A percentile compares a stretch with the other conserved stretches of the same genome.
Evolutionary conservation across 2,888 invertebrate genomes (phyloP).

Genomic region (Diarsia brunnea): DNA sequence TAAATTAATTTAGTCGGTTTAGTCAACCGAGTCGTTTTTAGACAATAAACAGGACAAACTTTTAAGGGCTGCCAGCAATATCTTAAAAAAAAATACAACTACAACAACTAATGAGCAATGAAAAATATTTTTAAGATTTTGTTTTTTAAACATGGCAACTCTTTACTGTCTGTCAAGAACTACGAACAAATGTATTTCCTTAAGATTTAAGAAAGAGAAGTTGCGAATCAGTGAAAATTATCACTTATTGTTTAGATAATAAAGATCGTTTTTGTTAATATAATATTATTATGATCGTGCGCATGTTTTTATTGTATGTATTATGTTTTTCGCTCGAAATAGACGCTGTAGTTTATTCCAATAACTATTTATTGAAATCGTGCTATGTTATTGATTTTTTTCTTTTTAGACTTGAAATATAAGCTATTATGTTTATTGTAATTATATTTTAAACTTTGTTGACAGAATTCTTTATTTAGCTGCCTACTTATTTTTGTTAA

Average conservation of each 20-base stretch:
- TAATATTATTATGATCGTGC: slow-evolving; percentile 66
- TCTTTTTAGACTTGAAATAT: slow-evolving; percentile 5
- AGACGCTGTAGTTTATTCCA: slow-evolving; percentile 37
- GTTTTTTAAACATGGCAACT: slow-evolving; percentile 32
- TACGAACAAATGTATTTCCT: slow-evolving; percentile 66
- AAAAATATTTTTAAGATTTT: slow-evolving; percentile 6
- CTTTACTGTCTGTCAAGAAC: slow-evolving; percentile 41
- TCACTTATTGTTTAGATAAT: slow-evolving; percentile 60
- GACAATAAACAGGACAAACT: slow-evolving; percentile 48
- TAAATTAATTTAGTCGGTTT: slow-evolving; percentile 14
- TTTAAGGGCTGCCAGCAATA: slow-evolving; percentile 41
- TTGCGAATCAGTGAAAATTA: slow-evolving; percentile 72
- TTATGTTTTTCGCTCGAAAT: slow-evolving; percentile 75
- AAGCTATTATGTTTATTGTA: slow-evolving; percentile 16
- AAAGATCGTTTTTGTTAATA: slow-evolving; percentile 73
- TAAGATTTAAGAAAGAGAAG: slow-evolving; percentile 61
- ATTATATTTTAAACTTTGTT: slow-evolving; percentile 16
- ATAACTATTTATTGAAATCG: slow-evolving; percentile 45
- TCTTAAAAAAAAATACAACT: slow-evolving; percentile 6
- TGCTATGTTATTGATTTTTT: slow-evolving; percentile 17
- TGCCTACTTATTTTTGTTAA: background rate
- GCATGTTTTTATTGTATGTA: slow-evolving; percentile 56
- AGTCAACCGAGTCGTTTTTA: slow-evolving; percentile 39
- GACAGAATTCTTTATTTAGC: slow-evolving; percentile 16
- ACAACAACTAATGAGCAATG: slow-evolving; percentile 1